Evolutionary conservation across 2,888 invertebrate genomes (phyloP).

Genomic region (Escarpia spicata): DNA sequence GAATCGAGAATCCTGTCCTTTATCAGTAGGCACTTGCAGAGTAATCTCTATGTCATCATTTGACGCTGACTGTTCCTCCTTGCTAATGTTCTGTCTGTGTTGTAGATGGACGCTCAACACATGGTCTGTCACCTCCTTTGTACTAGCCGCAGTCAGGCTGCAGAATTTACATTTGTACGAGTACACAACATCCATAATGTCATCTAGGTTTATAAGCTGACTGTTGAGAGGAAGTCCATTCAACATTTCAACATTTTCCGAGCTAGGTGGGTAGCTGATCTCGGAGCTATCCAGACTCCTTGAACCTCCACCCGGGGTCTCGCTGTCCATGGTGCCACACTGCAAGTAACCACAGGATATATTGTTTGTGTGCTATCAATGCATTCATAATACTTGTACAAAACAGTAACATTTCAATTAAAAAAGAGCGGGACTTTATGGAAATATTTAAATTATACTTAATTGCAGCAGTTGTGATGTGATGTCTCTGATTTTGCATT

Average conservation of each 20-base stretch:
- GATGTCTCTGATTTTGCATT: no score
- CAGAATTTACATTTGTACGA: slow-evolving; percentile 72
- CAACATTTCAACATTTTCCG: not conserved
- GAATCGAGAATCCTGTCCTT: not conserved
- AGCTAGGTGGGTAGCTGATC: not conserved
- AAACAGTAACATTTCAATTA: no score
- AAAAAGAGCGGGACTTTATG: no score
- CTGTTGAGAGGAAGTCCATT: slow-evolving; percentile 20
- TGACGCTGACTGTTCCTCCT: not conserved
- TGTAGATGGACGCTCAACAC: slow-evolving; percentile 22
- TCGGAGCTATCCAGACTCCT: not conserved
- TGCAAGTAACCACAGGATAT: not conserved
- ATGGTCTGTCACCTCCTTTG: slow-evolving; percentile 19
- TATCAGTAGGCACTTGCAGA: not conserved
- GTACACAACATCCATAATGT: slow-evolving; percentile 70
- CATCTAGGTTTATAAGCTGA: slow-evolving; percentile 54
- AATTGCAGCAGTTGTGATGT: no score
- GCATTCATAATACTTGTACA: no score
- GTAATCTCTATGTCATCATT: not conserved
- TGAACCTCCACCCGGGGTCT: not conserved
- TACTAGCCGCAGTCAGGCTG: slow-evolving; percentile 59
- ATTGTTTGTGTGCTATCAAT: no score
- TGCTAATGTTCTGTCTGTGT: not conserved
- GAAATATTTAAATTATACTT: no score
- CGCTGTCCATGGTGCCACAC: not conserved